Conservation (phyloP, 2,113 vertebrate species). For the Neolamprologus devosi region DNA sequence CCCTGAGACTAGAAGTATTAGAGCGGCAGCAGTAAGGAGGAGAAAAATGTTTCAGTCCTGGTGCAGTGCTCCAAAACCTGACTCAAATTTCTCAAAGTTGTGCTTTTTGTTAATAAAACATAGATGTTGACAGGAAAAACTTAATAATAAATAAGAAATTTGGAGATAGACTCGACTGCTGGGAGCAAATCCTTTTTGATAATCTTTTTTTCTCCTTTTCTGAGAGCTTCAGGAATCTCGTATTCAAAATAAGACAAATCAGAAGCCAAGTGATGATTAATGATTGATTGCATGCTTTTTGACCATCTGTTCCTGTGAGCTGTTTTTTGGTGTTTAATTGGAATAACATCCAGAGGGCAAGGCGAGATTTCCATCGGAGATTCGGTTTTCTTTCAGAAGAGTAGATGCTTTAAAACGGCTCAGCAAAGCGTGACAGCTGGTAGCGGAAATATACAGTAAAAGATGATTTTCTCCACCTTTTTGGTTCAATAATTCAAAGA, state of each 20-base stretch:
- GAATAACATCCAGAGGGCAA: constrained; percentile 30
- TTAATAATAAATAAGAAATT: background rate
- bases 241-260: background rate
- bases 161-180: background rate
- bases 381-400: background rate
- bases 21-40: background rate
- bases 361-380: background rate
- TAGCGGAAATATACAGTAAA: background rate
- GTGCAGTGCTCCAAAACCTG: background rate
- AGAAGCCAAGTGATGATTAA: constrained; percentile 12
- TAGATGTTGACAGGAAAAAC: background rate
- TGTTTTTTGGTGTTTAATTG: constrained; percentile 11
- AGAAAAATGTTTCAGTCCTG: background rate
- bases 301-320: constrained; percentile 31
- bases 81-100: background rate
- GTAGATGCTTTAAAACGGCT: background rate
- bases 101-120: constrained; percentile 17
- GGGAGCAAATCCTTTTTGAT: background rate
- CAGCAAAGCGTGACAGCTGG: background rate
- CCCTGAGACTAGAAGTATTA: background rate
- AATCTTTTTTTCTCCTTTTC: background rate
- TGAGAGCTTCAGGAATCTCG: background rate
- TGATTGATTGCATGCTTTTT: constrained; percentile 13
- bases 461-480: background rate
- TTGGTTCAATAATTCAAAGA: background rate